phyloP scores from a whole-genome alignment of 2,797 vertebrate genomes.

The Diglossa cyanea region DNA sequence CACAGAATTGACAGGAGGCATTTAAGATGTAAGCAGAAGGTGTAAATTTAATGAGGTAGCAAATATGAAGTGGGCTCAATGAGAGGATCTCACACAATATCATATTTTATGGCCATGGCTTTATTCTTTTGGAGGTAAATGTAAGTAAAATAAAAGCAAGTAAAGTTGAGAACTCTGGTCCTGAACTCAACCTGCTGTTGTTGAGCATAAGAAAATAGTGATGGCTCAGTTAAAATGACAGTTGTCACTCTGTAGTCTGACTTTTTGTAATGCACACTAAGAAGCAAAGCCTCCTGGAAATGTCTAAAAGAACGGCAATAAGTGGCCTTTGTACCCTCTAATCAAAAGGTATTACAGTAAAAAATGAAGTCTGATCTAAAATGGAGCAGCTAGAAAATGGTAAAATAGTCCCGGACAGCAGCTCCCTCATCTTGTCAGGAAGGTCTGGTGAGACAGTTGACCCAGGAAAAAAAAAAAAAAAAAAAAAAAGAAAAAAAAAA shows the following conservation, averaged over 20 bases:
- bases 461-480: neutral
- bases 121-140: neutral
- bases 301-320: neutral
- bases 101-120: neutral
- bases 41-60: neutral
- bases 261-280: neutral
- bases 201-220: neutral
- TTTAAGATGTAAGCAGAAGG: neutral
- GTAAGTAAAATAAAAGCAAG: neutral
- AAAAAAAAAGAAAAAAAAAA: neutral
- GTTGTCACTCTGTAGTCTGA: neutral
- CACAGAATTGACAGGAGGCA: neutral
- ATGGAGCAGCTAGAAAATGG: neutral
- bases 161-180: neutral
- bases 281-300: neutral
- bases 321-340: neutral
- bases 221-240: neutral
- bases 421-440: neutral
- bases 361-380: neutral
- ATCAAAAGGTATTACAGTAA: neutral
- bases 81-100: neutral
- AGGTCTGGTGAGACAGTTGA: neutral
- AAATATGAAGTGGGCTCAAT: neutral
- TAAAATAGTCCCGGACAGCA: neutral
- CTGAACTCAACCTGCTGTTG: neutral